These are phyloP conservation scores for Chiridota heheva DNA, from an alignment of 35 echinoderm and acorn worm genomes.

Conservation along the genomic window DNA sequence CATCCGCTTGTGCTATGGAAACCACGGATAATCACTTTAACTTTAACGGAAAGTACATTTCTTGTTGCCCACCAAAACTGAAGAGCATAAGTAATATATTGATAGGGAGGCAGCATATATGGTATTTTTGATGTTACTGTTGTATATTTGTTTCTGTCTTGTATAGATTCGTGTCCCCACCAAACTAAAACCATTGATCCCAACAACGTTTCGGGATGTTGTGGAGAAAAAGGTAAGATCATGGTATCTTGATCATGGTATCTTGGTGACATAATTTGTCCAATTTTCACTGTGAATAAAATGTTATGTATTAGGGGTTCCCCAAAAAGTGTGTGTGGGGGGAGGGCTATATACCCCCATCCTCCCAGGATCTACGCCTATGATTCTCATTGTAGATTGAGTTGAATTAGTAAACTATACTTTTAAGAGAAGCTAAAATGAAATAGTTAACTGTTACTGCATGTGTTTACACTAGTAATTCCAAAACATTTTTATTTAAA, in stretches of 20 bases:
- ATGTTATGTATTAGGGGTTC: too few species aligned
- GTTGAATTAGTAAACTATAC: neutral
- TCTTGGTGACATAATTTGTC: neutral
- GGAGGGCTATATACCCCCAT: neutral
- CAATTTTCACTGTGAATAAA: neutral
- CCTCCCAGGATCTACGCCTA: neutral
- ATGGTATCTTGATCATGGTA: neutral
- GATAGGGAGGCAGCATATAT: too few species aligned
- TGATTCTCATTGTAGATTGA: neutral
- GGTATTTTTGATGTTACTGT: too few species aligned
- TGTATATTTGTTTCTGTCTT: too few species aligned
- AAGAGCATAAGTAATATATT: too few species aligned
- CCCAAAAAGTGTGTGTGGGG: neutral
- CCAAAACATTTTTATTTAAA: too few species aligned
- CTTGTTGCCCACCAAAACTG: too few species aligned
- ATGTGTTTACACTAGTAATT: too few species aligned
- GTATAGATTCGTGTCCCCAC: too few species aligned
- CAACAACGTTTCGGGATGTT: conserved; percentile 83
- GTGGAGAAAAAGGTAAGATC: conserved; percentile 83
- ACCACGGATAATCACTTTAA: conserved; percentile 23
- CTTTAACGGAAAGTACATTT: too few species aligned
- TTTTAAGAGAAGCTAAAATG: neutral
- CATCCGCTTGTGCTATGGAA: conserved; percentile 3
- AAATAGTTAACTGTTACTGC: too few species aligned
- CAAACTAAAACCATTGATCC: too few species aligned